A percentile compares a stretch with the other conserved stretches of the same genome.
Evolutionary conservation across 2,113 vertebrate genomes (phyloP).

Genomic region (Callopanchax toddi): DNA sequence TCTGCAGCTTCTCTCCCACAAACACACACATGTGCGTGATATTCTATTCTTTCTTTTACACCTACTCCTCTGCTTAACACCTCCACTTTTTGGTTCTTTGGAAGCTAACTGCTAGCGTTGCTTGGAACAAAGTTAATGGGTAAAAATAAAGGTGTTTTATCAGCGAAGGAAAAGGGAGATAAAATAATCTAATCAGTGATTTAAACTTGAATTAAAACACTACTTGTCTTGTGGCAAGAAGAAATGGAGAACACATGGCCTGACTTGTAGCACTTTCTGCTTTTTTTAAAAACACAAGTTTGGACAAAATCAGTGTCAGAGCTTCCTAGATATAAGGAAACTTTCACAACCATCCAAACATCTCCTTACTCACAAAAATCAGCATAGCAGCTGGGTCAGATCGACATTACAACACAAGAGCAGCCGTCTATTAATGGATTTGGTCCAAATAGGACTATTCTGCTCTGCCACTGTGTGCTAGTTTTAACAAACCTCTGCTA

Average conservation of each 20-base stretch:
- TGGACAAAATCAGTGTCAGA: background rate
- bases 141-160: conserved; percentile 11
- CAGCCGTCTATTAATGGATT: background rate
- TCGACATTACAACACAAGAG: conserved; percentile 32
- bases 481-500: background rate
- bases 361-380: background rate
- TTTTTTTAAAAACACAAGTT: background rate
- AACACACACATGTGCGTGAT: conserved; percentile 1
- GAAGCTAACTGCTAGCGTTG: conserved; percentile 12
- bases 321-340: background rate
- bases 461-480: conserved; percentile 12
- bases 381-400: conserved; percentile 25
- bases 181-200: conserved; percentile 1
- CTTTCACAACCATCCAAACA: background rate
- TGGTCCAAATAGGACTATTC: conserved; percentile 7
- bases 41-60: conserved; percentile 5
- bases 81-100: conserved; percentile 20
- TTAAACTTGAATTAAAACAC: too few species aligned
- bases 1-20: conserved; percentile 6
- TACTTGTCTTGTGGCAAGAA: too few species aligned
- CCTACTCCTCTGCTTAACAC: conserved; percentile 26
- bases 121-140: conserved; percentile 28
- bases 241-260: too few species aligned
- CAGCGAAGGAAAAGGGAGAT: background rate
- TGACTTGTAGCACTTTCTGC: too few species aligned